A percentile compares a stretch with the other conserved stretches of the same genome.
These are phyloP conservation scores for Xanthostigma xanthostigma DNA, from an alignment of 2,888 invertebrate species.

Conservation along the genomic window DNA sequence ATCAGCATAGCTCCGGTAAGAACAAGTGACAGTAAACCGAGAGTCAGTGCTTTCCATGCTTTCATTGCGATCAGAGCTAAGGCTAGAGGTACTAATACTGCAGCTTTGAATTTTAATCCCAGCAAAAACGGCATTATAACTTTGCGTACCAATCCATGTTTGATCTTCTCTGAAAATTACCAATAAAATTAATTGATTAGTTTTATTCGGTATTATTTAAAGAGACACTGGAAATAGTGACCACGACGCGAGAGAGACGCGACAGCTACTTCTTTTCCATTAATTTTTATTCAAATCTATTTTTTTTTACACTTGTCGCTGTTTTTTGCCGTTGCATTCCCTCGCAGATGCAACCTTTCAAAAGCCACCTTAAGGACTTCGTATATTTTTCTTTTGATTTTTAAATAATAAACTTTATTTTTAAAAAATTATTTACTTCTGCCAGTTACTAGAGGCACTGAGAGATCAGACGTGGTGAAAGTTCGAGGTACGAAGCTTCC, in stretches of 20 bases:
- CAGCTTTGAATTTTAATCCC: slow-evolving; percentile 75
- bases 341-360: too few relatives aligned
- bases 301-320: too few relatives aligned
- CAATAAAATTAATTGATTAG: too few relatives aligned
- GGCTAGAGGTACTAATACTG: slow-evolving; percentile 66
- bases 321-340: too few relatives aligned
- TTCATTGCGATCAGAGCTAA: slow-evolving; percentile 71
- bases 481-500: slow-evolving; percentile 47
- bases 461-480: slow-evolving; percentile 49
- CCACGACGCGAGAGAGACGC: too few relatives aligned
- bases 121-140: slow-evolving; percentile 72
- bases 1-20: slow-evolving; percentile 73
- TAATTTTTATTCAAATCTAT: too few relatives aligned
- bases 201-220: too few relatives aligned
- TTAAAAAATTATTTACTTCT: slow-evolving; percentile 16
- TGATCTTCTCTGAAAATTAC: neutral
- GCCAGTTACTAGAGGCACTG: slow-evolving; percentile 51
- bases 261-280: too few relatives aligned
- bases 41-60: slow-evolving; percentile 79
- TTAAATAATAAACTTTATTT: neutral
- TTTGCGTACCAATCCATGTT: slow-evolving; percentile 58
- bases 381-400: too few relatives aligned
- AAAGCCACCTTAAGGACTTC: too few relatives aligned
- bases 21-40: slow-evolving; percentile 70
- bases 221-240: too few relatives aligned